Evolutionary conservation across 37 sponge, comb jelly and placozoan genomes (phyloP), one percentile per base, ranked within the genome.

Genomic region (Haliclona indistincta): DNA sequence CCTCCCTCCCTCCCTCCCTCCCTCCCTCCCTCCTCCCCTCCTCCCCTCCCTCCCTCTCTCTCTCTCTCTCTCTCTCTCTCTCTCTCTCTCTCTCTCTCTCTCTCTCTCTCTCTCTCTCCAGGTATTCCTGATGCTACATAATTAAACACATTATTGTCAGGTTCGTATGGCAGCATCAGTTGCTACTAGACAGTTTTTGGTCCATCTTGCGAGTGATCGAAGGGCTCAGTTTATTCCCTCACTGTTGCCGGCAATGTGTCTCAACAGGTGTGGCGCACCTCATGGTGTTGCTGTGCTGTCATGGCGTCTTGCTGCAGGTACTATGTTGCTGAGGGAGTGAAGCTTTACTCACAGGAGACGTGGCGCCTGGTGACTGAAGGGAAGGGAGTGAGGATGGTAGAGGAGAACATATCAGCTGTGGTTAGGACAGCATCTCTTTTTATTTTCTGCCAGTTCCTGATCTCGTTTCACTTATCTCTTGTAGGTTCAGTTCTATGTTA

Each of bases 311-410:
- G 19, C 40, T 61, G 5, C 33, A 88, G 94, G 75, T 91, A 97
- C 77, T 97, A 97, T 86, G 88, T 94, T 23, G 98, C 98, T 3
- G 95, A 94, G 44, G 98, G 98, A 8, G 95, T 97, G 43, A 79
- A 87, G 65, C 53, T 92, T 20, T 94, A 97, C 77, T 94, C 89
- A n/a, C 92, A 91, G 81, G 91, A 94, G 77, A 92, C 88, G 2
- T 97, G 95, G 98, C 64, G 87, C 11, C 40, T 81, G 53, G 78
- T 91, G 45, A 87, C 90, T 23, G 78, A 64, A 22, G 81, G 47
- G 15, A 81, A 69, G 25, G 97, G 97, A 23, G 80, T 84, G 10
- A 56, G 60, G 26, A 51, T 86, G 10, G 93, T 92, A 13, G 93
- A 92, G 75, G 30, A 81, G 49, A 54, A 89, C 82, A 75, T 96